Evolutionary conservation across 2,113 vertebrate genomes (phyloP).

Genomic region (Cyprinodon tularosa): DNA sequence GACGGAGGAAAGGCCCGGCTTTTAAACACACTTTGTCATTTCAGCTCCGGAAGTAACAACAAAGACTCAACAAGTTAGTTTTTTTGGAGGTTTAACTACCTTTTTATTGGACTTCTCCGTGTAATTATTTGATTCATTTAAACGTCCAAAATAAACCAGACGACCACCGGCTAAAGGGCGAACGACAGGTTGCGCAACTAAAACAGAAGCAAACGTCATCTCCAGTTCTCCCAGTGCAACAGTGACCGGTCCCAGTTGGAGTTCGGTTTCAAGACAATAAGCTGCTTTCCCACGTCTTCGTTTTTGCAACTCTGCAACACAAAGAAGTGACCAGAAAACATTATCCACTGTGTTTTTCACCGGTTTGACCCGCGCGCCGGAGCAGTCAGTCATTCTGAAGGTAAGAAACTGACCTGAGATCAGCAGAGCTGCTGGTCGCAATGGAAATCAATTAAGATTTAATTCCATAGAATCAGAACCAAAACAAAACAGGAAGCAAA

Average conservation of each 20-base stretch:
- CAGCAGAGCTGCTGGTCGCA: neutral
- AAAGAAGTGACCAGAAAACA: neutral
- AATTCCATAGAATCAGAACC: neutral
- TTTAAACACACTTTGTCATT: constrained; percentile 15
- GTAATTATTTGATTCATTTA: neutral
- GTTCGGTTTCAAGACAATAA: neutral
- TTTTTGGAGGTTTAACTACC: neutral
- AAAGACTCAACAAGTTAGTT: neutral
- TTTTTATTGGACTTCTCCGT: neutral
- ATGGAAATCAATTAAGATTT: neutral
- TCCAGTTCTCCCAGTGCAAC: constrained; percentile 33
- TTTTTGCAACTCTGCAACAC: neutral
- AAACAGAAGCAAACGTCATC: constrained; percentile 41
- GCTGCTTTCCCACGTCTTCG: neutral
- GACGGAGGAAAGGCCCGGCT: neutral
- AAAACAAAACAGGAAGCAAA: neutral
- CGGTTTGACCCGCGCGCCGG: constrained; percentile 4
- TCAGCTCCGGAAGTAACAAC: constrained; percentile 7
- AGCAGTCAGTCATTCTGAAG: constrained; percentile 13
- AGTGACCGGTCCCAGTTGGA: constrained; percentile 8
- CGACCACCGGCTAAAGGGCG: constrained; percentile 37
- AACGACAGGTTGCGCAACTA: constrained; percentile 63
- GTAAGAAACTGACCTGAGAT: constrained; percentile 34
- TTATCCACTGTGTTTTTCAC: constrained; percentile 5
- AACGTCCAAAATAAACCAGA: neutral